Conservation (phyloP, 2,888 invertebrate genomes). For the Hololepta plana region DNA sequence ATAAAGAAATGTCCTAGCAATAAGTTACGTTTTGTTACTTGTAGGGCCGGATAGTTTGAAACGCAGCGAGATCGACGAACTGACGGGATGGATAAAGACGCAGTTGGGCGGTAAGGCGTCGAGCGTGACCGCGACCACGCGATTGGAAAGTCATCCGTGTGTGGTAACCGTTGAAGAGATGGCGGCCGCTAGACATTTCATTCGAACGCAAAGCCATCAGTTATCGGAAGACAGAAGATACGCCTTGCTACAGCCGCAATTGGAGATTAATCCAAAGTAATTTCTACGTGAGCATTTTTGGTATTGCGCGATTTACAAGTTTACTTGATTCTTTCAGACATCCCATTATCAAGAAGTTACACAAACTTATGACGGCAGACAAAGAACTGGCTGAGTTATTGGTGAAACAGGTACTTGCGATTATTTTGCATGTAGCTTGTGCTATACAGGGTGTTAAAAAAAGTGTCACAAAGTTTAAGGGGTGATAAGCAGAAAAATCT, state of each 20-base stretch:
- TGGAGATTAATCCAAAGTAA: constrained; percentile 88
- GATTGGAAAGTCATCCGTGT: constrained; percentile 81
- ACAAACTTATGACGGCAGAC: constrained; percentile 53
- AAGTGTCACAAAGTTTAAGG: too few relatives aligned
- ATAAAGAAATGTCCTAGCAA: constrained; percentile 1
- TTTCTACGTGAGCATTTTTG: constrained; percentile 12
- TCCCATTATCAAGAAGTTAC: constrained; percentile 76
- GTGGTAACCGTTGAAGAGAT: constrained; percentile 91
- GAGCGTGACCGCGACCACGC: constrained; percentile 65
- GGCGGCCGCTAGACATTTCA: constrained; percentile 90
- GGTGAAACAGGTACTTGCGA: constrained; percentile 51
- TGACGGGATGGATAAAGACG: constrained; percentile 62
- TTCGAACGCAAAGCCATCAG: constrained; percentile 70
- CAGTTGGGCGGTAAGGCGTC: constrained; percentile 63
- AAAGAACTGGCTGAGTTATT: constrained; percentile 68
- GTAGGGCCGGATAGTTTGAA: constrained; percentile 50
- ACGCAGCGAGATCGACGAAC: constrained; percentile 55
- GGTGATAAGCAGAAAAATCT: too few relatives aligned
- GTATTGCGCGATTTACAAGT: not conserved
- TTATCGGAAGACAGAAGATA: constrained; percentile 72
- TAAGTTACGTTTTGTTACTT: too few relatives aligned
- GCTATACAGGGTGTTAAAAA: too few relatives aligned
- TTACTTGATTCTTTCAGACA: constrained; percentile 43
- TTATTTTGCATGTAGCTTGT: too few relatives aligned
- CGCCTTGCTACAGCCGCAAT: constrained; percentile 71